These are phyloP conservation scores for Meandrina meandrites DNA, from an alignment of 92 coral and sea anemone species.

Conservation along the genomic window DNA sequence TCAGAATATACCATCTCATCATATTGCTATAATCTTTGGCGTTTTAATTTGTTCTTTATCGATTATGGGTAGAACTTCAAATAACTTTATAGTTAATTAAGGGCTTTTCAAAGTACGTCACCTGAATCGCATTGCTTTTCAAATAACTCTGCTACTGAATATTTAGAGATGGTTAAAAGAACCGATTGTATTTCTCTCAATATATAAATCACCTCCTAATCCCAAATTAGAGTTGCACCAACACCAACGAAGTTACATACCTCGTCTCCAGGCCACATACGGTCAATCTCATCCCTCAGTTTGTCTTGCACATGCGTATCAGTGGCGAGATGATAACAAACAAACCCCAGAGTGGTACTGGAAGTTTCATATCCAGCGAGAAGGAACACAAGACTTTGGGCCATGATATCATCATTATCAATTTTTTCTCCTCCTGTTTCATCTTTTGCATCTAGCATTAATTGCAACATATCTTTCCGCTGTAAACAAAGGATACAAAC, in stretches of 20 bases:
- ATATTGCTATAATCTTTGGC: too few relatives aligned
- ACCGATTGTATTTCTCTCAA: too few relatives aligned
- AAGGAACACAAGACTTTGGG: constrained; percentile 24
- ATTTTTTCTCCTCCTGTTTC: constrained; percentile 37
- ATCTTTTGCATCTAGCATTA: constrained; percentile 40
- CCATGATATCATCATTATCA: constrained; percentile 33
- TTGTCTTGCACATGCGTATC: constrained; percentile 36
- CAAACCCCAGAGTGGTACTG: constrained; percentile 26
- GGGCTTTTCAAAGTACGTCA: too few relatives aligned
- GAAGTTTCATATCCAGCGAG: constrained; percentile 52
- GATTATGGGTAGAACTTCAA: too few relatives aligned
- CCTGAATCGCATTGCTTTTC: too few relatives aligned
- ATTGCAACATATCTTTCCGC: constrained; percentile 36
- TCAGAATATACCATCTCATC: too few relatives aligned
- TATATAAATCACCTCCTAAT: too few relatives aligned
- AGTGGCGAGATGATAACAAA: constrained; percentile 40
- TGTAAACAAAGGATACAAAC: neutral
- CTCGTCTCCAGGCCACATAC: constrained; percentile 44
- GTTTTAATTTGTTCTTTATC: too few relatives aligned
- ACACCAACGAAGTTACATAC: neutral
- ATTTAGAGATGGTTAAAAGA: too few relatives aligned
- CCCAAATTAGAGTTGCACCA: too few relatives aligned
- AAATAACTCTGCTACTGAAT: too few relatives aligned
- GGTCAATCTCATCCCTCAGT: constrained; percentile 40
- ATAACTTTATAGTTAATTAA: too few relatives aligned